These are phyloP conservation scores for Drosophila ficusphila DNA, from an alignment of 1,140 invertebrate species.

Conservation along the genomic window DNA sequence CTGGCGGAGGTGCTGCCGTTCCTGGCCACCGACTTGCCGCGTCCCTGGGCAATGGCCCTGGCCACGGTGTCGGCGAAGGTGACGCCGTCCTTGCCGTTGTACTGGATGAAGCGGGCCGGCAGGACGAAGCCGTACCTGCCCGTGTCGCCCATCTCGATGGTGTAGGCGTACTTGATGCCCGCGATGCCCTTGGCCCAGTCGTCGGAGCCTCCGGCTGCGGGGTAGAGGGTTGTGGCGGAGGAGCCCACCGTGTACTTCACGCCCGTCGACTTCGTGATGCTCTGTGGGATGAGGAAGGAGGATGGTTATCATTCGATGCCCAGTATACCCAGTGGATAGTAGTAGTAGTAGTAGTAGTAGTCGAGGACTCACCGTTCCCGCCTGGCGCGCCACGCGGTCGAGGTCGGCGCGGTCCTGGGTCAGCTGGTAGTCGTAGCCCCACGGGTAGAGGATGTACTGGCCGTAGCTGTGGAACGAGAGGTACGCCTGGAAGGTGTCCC, in stretches of 20 bases:
- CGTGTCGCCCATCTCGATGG: constrained; percentile 94
- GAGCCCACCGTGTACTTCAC: constrained; percentile 90
- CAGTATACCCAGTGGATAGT: too few species aligned
- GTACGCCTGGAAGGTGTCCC: constrained; percentile 88
- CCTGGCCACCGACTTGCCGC: constrained; percentile 48
- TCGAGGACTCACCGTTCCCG: constrained; percentile 86
- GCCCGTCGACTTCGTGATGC: constrained; percentile 88
- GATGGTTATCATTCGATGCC: too few species aligned
- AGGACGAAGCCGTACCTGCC: constrained; percentile 95
- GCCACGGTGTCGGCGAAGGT: constrained; percentile 92
- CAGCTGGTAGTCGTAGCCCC: constrained; percentile 90
- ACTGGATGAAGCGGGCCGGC: constrained; percentile 91
- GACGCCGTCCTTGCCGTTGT: constrained; percentile 93
- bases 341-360: too few species aligned
- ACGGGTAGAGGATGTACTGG: constrained; percentile 94
- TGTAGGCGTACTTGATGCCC: constrained; percentile 94
- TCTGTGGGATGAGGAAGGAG: constrained; percentile 85
- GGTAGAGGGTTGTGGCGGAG: constrained; percentile 90
- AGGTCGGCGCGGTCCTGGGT: constrained; percentile 90
- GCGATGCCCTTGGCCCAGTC: constrained; percentile 95
- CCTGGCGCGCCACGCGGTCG: constrained; percentile 88
- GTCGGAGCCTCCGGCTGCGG: constrained; percentile 93
- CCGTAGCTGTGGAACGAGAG: constrained; percentile 95
- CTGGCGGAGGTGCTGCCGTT: constrained; percentile 42
- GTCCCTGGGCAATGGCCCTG: constrained; percentile 73